phyloP scores from a whole-genome alignment of 2,113 vertebrate species.

The Peromyscus polionotus region DNA sequence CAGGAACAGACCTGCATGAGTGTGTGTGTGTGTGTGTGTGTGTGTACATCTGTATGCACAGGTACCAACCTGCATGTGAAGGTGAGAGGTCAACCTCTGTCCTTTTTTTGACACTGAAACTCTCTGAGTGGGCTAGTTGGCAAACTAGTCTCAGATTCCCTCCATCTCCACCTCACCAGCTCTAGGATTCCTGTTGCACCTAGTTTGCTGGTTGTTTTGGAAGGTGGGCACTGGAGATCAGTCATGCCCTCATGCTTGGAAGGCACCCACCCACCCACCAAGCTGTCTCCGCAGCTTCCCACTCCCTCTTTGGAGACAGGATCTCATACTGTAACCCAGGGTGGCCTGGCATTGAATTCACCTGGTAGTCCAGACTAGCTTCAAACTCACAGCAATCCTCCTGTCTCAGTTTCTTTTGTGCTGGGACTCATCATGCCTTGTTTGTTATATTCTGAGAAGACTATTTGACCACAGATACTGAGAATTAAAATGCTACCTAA shows the following conservation, averaged over 20 bases:
- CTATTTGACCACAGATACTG: background rate
- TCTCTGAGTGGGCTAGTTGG: background rate
- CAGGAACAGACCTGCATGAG: too few species aligned
- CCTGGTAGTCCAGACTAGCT: background rate
- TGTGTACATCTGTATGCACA: too few species aligned
- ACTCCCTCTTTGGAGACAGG: background rate
- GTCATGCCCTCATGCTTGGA: background rate
- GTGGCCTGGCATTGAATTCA: background rate
- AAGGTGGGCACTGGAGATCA: background rate
- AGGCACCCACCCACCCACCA: background rate
- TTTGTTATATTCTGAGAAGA: background rate
- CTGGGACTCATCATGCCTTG: background rate
- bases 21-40: too few species aligned
- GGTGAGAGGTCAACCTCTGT: background rate
- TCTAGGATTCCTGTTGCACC: too few species aligned
- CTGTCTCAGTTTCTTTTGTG: background rate
- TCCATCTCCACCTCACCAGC: background rate
- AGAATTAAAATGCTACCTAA: background rate
- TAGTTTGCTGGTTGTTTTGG: too few species aligned
- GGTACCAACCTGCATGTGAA: background rate
- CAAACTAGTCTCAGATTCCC: background rate
- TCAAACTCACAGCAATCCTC: background rate
- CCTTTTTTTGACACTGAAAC: background rate
- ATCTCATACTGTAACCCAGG: background rate
- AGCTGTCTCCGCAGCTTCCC: background rate